Evolutionary conservation across 2,797 vertebrate species (phyloP).

Genomic region (Myotis daubentonii): DNA sequence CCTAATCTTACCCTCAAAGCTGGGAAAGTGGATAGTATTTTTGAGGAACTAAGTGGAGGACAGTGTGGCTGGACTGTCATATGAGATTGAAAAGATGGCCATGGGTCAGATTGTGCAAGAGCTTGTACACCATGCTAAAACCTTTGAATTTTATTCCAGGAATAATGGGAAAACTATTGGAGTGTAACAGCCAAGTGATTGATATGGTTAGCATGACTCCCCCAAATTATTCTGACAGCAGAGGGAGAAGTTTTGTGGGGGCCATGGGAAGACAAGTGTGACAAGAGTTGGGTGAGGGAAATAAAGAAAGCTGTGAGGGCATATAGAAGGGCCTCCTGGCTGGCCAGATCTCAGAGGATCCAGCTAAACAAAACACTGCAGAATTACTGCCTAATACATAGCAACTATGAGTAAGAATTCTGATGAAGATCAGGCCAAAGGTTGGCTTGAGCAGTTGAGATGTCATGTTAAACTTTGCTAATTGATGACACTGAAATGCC

Average conservation of each 20-base stretch:
- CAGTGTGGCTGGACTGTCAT: not conserved
- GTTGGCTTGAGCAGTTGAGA: constrained; percentile 80
- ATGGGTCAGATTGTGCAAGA: not conserved
- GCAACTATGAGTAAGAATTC: not conserved
- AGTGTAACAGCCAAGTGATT: not conserved
- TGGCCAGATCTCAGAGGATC: not conserved
- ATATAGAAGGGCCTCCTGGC: not conserved
- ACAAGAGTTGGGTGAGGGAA: not conserved
- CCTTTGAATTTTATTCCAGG: constrained; percentile 36
- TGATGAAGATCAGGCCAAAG: not conserved
- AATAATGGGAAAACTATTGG: constrained; percentile 1
- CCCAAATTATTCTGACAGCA: not conserved
- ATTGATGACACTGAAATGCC: constrained; percentile 77
- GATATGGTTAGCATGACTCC: not conserved
- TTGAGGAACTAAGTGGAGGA: not conserved
- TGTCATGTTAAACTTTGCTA: constrained; percentile 89
- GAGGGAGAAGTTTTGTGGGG: constrained; percentile 5
- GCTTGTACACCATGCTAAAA: not conserved
- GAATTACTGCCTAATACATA: not conserved
- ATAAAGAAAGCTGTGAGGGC: not conserved
- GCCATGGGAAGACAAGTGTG: not conserved
- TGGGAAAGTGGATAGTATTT: not conserved
- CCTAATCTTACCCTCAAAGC: not conserved
- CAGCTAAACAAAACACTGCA: not conserved
- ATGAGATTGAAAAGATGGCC: not conserved